A percentile compares a stretch with the other conserved stretches of the same genome.
These are phyloP conservation scores for Cheilosia vulpina DNA, from an alignment of 2,888 invertebrate species.

Conservation along the genomic window DNA sequence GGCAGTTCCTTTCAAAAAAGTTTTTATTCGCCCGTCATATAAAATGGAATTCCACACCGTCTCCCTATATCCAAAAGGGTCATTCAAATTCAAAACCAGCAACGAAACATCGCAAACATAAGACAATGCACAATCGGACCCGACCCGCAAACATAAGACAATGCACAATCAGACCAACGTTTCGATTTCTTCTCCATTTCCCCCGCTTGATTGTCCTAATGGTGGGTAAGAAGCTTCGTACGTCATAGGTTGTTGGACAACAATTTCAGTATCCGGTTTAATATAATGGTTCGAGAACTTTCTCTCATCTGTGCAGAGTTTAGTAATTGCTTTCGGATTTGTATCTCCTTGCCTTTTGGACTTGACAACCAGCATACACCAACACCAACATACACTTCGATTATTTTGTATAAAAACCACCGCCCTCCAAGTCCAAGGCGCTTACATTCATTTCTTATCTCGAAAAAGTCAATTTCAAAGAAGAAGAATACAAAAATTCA, in stretches of 20 bases:
- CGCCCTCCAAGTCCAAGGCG: not conserved
- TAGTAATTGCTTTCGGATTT: not conserved
- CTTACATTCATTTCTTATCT: conserved; percentile 51
- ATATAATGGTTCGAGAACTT: not conserved
- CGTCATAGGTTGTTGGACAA: not conserved
- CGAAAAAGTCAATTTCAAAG: conserved; percentile 22
- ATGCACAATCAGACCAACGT: no score
- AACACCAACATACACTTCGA: not conserved
- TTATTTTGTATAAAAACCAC: not conserved
- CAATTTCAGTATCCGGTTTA: not conserved
- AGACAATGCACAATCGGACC: no score
- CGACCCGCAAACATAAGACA: no score
- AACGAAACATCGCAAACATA: no score
- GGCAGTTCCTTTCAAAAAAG: no score
- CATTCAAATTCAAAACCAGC: no score
- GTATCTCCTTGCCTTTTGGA: not conserved
- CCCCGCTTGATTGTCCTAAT: no score
- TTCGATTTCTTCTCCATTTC: no score
- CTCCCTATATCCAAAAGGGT: no score
- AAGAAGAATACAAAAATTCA: conserved; percentile 4
- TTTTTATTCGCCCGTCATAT: no score
- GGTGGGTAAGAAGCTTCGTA: no score
- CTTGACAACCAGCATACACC: not conserved
- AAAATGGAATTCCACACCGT: no score
- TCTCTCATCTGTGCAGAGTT: not conserved